These are phyloP conservation scores for Patella pellucida DNA, from an alignment of 2,888 invertebrate genomes.

Conservation along the genomic window DNA sequence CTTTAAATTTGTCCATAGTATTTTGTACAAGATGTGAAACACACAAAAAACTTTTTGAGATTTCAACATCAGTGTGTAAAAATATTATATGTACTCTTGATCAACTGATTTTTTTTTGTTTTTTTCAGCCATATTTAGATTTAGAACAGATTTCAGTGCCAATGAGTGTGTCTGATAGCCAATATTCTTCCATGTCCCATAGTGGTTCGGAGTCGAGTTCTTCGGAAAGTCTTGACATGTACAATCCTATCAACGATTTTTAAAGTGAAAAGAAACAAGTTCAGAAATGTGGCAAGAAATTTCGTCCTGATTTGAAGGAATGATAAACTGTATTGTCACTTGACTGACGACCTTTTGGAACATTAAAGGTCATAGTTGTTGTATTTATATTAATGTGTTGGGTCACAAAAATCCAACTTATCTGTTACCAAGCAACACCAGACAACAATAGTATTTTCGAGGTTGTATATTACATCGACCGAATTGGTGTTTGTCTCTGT, in stretches of 20 bases:
- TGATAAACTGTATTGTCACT: too few species aligned
- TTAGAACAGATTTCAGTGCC: constrained; percentile 72
- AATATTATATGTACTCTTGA: too few species aligned
- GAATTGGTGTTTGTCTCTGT: too few species aligned
- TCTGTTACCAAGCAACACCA: too few species aligned
- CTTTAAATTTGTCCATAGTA: too few species aligned
- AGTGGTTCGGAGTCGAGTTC: constrained; percentile 41
- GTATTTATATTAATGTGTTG: too few species aligned
- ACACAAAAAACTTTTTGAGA: too few species aligned
- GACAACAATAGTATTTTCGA: too few species aligned
- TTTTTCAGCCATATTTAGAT: constrained; percentile 84
- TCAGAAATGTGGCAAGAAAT: neutral
- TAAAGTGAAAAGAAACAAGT: neutral
- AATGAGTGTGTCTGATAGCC: constrained; percentile 62
- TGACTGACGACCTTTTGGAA: neutral
- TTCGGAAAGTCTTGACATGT: neutral
- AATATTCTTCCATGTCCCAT: constrained; percentile 69
- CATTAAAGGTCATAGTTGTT: neutral
- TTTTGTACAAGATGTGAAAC: too few species aligned
- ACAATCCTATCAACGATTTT: neutral
- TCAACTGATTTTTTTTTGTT: constrained; percentile 28
- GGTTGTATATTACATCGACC: too few species aligned
- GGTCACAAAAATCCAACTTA: too few species aligned
- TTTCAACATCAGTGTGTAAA: too few species aligned
- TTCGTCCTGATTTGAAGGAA: neutral